Evolutionary conservation across 2,113 vertebrate genomes (phyloP).

Genomic region (Cavia porcellus): DNA sequence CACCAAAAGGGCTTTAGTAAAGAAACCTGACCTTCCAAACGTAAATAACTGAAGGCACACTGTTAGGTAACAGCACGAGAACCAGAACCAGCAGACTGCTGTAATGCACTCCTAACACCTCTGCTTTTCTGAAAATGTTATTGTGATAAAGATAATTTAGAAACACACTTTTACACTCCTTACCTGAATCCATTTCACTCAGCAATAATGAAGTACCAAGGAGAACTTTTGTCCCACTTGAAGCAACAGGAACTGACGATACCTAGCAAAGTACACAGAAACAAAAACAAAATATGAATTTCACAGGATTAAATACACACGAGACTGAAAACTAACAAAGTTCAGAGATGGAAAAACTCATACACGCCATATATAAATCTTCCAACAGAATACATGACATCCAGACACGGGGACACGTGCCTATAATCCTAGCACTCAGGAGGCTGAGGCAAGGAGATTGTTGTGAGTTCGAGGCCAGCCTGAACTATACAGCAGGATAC

Average conservation of each 20-base stretch:
- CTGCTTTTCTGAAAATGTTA: neutral
- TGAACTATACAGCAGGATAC: neutral
- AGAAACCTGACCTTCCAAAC: neutral
- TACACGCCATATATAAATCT: neutral
- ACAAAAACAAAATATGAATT: neutral
- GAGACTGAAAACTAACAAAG: neutral
- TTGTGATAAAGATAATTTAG: neutral
- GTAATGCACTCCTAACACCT: neutral
- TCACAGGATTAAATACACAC: neutral
- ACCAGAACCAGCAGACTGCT: neutral
- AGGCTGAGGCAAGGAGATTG: neutral
- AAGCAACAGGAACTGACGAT: conserved; percentile 82
- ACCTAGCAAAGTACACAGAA: conserved; percentile 82
- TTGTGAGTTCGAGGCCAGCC: neutral
- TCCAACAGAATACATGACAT: neutral
- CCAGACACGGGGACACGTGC: neutral
- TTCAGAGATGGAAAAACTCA: neutral
- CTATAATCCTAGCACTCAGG: neutral
- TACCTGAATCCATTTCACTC: conserved; percentile 91
- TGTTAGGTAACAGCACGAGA: neutral
- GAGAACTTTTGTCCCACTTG: conserved; percentile 81
- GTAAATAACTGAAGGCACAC: neutral
- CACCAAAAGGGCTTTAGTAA: conserved; percentile 16
- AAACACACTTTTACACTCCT: conserved; percentile 52
- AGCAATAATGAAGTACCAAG: conserved; percentile 87